Percentiles rank a stretch among this genome's conserved stretches.
Evolutionary conservation across 2,888 invertebrate species (phyloP).

Genomic region (Stenodera caucasica): DNA sequence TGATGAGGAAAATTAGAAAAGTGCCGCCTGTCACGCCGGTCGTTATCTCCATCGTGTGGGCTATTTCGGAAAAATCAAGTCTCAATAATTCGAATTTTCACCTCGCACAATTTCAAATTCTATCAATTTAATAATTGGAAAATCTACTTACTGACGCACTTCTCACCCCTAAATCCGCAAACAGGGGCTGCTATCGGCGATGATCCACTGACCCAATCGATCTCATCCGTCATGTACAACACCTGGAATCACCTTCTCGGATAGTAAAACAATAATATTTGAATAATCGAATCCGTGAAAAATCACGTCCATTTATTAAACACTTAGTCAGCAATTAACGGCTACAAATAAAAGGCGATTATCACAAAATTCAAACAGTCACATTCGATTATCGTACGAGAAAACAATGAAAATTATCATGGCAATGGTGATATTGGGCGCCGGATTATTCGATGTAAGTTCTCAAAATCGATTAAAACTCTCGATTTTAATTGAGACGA

Average conservation of each 20-base stretch:
- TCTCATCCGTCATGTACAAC: slow-evolving; percentile 69
- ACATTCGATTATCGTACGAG: not conserved
- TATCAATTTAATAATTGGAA: too few species aligned
- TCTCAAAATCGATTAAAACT: too few species aligned
- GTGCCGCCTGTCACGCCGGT: slow-evolving; percentile 80
- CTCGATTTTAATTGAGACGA: not conserved
- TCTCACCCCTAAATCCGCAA: slow-evolving; percentile 89
- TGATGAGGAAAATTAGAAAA: slow-evolving; percentile 68
- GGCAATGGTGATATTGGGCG: slow-evolving; percentile 17
- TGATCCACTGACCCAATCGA: slow-evolving; percentile 76
- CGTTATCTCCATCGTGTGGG: slow-evolving; percentile 81
- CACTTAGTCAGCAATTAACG: not conserved
- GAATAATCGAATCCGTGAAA: slow-evolving; percentile 7
- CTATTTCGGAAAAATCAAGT: slow-evolving; percentile 50
- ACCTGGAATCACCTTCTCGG: slow-evolving; percentile 59
- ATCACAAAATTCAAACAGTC: not conserved
- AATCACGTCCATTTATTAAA: not conserved
- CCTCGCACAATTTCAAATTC: too few species aligned
- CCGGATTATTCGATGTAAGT: slow-evolving; percentile 22
- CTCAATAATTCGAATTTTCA: not conserved
- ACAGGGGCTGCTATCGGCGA: slow-evolving; percentile 83
- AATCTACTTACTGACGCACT: slow-evolving; percentile 87
- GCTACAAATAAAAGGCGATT: not conserved
- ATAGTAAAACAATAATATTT: slow-evolving; percentile 19
- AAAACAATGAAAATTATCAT: slow-evolving; percentile 17